Conservation (phyloP, 2,797 vertebrate species). For the Melanotaenia boesemani region DNA sequence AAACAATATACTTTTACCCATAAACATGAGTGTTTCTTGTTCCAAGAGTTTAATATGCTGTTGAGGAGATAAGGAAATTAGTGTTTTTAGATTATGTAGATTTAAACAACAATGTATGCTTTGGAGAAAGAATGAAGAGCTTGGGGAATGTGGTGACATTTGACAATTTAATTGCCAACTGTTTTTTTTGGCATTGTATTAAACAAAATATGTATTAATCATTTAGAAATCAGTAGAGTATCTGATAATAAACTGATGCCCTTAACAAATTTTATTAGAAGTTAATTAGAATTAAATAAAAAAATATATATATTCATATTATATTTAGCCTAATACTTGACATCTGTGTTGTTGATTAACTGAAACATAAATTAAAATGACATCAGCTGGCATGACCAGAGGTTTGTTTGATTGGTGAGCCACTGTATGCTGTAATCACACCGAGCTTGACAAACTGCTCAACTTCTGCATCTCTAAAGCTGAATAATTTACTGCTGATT, state of each 20-base stretch:
- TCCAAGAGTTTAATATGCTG: not conserved
- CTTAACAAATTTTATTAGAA: not conserved
- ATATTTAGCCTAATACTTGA: not conserved
- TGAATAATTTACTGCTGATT: conserved; percentile 49
- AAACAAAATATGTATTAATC: not conserved
- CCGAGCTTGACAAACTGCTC: conserved; percentile 31
- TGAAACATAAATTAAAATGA: not conserved
- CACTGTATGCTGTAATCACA: conserved; percentile 3
- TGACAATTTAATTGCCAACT: no score
- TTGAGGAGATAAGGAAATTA: not conserved
- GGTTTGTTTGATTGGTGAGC: conserved; percentile 2
- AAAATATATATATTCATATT: not conserved
- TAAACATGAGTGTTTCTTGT: no score
- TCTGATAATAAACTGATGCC: not conserved
- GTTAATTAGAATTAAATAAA: not conserved
- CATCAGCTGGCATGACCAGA: not conserved
- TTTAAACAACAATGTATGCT: not conserved
- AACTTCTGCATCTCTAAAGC: conserved; percentile 28
- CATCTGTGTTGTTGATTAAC: not conserved
- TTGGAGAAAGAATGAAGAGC: not conserved
- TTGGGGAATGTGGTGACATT: not conserved
- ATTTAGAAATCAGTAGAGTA: not conserved
- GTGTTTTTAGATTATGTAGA: not conserved
- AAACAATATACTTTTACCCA: no score
- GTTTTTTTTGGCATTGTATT: not conserved